A percentile compares a stretch with the other conserved stretches of the same genome.
Conservation (phyloP, 2,888 invertebrate genomes). For the Andrena fulva region DNA sequence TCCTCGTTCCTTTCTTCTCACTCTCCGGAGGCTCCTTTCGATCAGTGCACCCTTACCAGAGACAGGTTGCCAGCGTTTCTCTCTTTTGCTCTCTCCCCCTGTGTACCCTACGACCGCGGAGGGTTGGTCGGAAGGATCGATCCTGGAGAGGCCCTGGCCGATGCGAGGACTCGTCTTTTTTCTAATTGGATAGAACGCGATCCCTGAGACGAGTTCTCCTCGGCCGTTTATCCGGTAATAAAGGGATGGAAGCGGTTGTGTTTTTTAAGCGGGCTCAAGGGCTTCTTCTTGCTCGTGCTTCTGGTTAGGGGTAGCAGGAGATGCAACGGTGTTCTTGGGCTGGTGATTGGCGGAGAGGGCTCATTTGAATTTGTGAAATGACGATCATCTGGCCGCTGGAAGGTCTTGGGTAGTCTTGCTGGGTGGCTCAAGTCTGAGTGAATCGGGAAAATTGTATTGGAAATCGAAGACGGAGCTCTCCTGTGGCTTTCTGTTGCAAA, state of each 20-base stretch:
- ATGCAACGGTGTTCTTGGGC: not conserved
- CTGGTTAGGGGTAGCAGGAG: not conserved
- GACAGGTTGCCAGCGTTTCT: conserved; percentile 65
- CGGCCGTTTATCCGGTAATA: conserved; percentile 52
- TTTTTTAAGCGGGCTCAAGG: conserved; percentile 37
- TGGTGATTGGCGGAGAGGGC: not conserved
- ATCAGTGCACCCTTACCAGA: conserved; percentile 63
- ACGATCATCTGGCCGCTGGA: conserved; percentile 10
- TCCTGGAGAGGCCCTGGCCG: conserved; percentile 33
- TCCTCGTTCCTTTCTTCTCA: conserved; percentile 25
- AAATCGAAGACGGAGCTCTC: not conserved
- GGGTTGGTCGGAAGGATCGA: conserved; percentile 47
- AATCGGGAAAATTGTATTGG: not conserved
- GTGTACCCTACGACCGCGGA: conserved; percentile 34
- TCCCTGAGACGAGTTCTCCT: conserved; percentile 13
- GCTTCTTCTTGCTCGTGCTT: not conserved
- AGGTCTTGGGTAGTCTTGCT: not conserved
- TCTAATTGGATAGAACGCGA: conserved; percentile 66
- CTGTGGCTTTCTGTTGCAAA: too few relatives aligned
- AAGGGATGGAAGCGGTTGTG: conserved; percentile 43
- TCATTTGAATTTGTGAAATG: conserved; percentile 41
- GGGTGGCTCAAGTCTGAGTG: not conserved
- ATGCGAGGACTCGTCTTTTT: conserved; percentile 52
- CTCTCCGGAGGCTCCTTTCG: conserved; percentile 40
- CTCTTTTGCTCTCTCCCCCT: conserved; percentile 16